These are phyloP conservation scores for Cheumatopsyche charites DNA, from an alignment of 1,140 invertebrate genomes.

Conservation along the genomic window DNA sequence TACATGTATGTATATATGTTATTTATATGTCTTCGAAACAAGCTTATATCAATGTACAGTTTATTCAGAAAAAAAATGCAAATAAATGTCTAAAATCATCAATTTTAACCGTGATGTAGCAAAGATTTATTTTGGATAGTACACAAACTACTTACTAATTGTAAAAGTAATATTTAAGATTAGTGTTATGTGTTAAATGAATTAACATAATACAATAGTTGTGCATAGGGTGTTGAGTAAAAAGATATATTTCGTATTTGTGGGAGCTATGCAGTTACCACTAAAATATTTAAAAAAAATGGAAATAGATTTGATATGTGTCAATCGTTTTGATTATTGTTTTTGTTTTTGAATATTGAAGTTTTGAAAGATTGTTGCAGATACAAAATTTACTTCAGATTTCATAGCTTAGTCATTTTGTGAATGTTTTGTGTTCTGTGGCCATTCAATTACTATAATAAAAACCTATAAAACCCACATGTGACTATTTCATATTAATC, in stretches of 20 bases:
- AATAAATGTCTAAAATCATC: constrained; percentile 40
- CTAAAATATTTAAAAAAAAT: constrained; percentile 42
- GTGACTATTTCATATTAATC: neutral
- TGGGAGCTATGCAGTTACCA: constrained; percentile 44
- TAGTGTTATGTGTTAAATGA: constrained; percentile 48
- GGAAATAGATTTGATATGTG: constrained; percentile 49
- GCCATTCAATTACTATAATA: constrained; percentile 48
- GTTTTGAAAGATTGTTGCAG: constrained; percentile 29
- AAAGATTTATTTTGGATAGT: constrained; percentile 49
- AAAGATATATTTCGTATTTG: constrained; percentile 45
- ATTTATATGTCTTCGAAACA: constrained; percentile 40
- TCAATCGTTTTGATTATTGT: constrained; percentile 42
- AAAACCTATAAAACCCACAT: constrained; percentile 46
- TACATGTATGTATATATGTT: constrained; percentile 24
- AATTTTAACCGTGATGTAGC: constrained; percentile 43
- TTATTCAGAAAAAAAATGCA: constrained; percentile 43
- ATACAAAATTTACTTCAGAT: constrained; percentile 44
- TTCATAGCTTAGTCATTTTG: constrained; percentile 48
- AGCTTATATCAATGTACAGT: constrained; percentile 50
- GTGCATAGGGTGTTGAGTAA: constrained; percentile 48
- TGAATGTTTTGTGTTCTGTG: constrained; percentile 49
- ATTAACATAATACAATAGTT: constrained; percentile 47
- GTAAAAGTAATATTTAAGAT: constrained; percentile 45
- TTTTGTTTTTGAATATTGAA: constrained; percentile 28
- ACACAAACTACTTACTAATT: constrained; percentile 45